Conservation (phyloP, 64 coral and sea anemone species). For the Montipora efflorescens region DNA sequence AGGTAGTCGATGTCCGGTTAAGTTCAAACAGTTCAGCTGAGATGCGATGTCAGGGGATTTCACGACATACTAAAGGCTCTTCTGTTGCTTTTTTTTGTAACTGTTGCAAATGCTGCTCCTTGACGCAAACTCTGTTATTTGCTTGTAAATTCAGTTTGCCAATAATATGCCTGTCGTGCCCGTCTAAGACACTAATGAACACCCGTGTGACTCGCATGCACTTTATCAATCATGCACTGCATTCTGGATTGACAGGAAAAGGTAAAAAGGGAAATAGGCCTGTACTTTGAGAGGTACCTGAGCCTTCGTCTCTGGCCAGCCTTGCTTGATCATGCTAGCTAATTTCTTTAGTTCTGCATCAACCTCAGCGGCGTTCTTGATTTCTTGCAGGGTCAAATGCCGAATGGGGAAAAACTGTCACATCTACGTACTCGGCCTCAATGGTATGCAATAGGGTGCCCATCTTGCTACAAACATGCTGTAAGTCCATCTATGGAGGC, state of each 20-base stretch:
- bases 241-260: slow-evolving; percentile 36
- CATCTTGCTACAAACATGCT: slow-evolving; percentile 5
- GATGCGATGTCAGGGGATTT: slow-evolving; percentile 62
- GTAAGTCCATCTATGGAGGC: slow-evolving; percentile 22
- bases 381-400: slow-evolving; percentile 9
- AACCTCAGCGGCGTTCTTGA: neutral
- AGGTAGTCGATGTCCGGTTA: slow-evolving; percentile 22
- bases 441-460: slow-evolving; percentile 17
- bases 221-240: slow-evolving; percentile 25
- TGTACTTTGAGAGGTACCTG: neutral
- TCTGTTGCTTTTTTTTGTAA: slow-evolving; percentile 16
- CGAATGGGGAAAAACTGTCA: slow-evolving; percentile 5
- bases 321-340: slow-evolving; percentile 40
- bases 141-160: slow-evolving; percentile 47
- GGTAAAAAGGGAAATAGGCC: slow-evolving; percentile 33
- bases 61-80: slow-evolving; percentile 34
- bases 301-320: slow-evolving; percentile 26
- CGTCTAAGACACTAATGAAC: slow-evolving; percentile 62
- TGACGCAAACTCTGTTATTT: slow-evolving; percentile 48
- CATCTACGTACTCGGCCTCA: slow-evolving; percentile 21
- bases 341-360: neutral
- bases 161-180: slow-evolving; percentile 44
- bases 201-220: slow-evolving; percentile 61
- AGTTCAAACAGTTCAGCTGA: slow-evolving; percentile 50
- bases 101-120: slow-evolving; percentile 51